Conservation (phyloP, 2,113 vertebrate species). For the Indicator maculatus region DNA sequence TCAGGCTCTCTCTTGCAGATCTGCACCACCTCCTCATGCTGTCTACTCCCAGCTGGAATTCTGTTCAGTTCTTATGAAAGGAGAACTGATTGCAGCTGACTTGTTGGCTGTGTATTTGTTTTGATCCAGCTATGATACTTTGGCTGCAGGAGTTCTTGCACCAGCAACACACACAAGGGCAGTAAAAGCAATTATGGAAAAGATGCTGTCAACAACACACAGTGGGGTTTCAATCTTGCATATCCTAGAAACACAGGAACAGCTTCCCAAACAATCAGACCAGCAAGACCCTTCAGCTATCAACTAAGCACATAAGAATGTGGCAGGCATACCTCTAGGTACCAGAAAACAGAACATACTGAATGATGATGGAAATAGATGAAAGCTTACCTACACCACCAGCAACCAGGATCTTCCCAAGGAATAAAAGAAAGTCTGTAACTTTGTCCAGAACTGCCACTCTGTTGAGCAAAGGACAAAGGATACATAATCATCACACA, state of each 20-base stretch:
- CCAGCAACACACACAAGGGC: not conserved
- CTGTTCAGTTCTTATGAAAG: not conserved
- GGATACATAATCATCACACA: not conserved
- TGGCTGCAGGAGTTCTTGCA: not conserved
- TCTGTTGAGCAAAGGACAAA: slow-evolving; percentile 73
- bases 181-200: not conserved
- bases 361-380: not conserved
- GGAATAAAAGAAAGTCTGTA: slow-evolving; percentile 90
- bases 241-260: not conserved
- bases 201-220: not conserved
- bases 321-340: not conserved
- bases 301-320: not conserved
- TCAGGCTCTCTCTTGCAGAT: not conserved
- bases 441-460: slow-evolving; percentile 94
- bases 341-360: not conserved
- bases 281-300: not conserved
- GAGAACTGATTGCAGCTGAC: not conserved
- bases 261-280: not conserved
- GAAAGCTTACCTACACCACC: slow-evolving; percentile 88
- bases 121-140: not conserved
- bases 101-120: not conserved
- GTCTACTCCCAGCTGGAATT: not conserved
- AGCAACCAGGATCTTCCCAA: slow-evolving; percentile 93
- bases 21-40: not conserved
- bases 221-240: not conserved